These are phyloP conservation scores for Lophius americanus DNA, from an alignment of 2,797 vertebrate species.

Conservation along the genomic window DNA sequence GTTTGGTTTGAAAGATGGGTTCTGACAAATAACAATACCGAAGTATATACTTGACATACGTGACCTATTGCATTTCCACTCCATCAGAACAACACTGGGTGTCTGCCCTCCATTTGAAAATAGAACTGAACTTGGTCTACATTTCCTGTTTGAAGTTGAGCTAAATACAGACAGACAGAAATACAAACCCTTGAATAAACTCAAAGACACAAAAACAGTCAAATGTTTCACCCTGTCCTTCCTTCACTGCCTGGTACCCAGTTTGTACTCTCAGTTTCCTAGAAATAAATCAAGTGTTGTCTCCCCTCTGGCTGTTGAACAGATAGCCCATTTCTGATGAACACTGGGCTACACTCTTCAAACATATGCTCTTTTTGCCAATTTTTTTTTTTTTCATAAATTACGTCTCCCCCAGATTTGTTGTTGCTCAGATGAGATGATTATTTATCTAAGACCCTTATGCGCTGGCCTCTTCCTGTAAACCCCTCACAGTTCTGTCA, in stretches of 20 bases:
- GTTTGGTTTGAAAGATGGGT: too few relatives aligned
- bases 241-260: conserved; percentile 25
- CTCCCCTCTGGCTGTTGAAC: conserved; percentile 45
- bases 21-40: too few relatives aligned
- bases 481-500: conserved; percentile 32
- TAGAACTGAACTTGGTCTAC: too few relatives aligned
- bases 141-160: too few relatives aligned
- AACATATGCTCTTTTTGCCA: conserved; percentile 1
- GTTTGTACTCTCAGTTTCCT: conserved; percentile 47
- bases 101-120: too few relatives aligned
- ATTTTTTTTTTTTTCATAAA: not conserved
- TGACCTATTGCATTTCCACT: too few relatives aligned
- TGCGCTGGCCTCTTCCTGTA: conserved; percentile 35
- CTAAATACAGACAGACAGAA: not conserved
- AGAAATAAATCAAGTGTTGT: conserved; percentile 64
- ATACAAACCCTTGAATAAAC: conserved; percentile 12
- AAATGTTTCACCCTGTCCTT: conserved; percentile 47
- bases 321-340: conserved; percentile 11
- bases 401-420: not conserved
- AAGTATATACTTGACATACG: too few relatives aligned
- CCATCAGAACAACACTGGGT: too few relatives aligned
- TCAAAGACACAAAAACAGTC: conserved; percentile 3
- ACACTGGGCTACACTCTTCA: conserved; percentile 3
- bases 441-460: conserved; percentile 43
- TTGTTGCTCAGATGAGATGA: conserved; percentile 9